Percentiles rank a stretch among this genome's conserved stretches.
Evolutionary conservation across 2,113 vertebrate genomes (phyloP).

Genomic region (Rhea pennata): DNA sequence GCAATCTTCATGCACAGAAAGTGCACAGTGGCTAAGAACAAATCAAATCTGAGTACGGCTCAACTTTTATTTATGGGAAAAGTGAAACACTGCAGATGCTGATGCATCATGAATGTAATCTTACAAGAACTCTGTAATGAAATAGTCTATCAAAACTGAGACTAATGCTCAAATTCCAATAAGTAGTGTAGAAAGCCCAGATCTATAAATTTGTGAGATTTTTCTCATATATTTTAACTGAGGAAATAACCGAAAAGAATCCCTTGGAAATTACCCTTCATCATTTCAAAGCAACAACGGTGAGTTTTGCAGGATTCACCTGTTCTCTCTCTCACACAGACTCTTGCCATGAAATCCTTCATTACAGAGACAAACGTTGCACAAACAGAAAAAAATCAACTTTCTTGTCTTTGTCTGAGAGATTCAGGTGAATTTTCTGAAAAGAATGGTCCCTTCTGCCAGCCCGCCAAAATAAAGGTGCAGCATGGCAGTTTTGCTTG

Average conservation of each 20-base stretch:
- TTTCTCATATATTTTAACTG: background rate
- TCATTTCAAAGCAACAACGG: background rate
- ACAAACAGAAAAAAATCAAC: background rate
- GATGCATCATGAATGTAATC: background rate
- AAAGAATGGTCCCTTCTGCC: background rate
- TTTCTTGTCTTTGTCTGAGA: background rate
- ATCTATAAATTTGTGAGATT: background rate
- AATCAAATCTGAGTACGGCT: background rate
- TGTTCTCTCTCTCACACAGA: background rate
- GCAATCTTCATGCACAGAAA: slow-evolving; percentile 24
- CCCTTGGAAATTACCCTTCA: background rate
- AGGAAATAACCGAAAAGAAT: background rate
- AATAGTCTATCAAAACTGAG: background rate
- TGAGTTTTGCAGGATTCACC: background rate
- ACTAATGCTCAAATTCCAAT: background rate
- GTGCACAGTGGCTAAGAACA: background rate
- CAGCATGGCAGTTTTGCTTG: background rate
- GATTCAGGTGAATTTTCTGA: background rate
- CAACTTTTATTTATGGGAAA: background rate
- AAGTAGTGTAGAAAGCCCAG: background rate
- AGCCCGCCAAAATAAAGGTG: background rate
- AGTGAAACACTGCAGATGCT: background rate
- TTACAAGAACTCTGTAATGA: background rate
- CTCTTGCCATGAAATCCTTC: background rate
- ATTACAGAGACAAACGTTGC: background rate